Base-by-base conservation (phyloP, 2,888 invertebrate genomes). In the Clanis bilineata region DNA sequence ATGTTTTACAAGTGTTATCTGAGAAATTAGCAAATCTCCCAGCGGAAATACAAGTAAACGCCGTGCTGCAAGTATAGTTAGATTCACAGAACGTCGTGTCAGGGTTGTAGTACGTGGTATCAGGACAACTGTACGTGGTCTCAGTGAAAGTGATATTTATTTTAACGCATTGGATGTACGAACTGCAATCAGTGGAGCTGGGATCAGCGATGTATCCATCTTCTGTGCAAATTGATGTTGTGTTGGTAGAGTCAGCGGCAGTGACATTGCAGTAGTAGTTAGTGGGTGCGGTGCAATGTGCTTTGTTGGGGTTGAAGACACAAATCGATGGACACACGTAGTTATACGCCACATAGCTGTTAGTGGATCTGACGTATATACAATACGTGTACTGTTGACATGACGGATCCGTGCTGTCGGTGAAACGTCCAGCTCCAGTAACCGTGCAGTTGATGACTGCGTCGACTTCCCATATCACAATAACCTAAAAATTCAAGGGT, bases 331-430 rank as follows among this genome's bases (percentile, higher is more conserved):
- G 89, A 59, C 92, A 92, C n/a, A 77, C 77, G 70, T 89, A 90
- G 70, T 83, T 69, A 69, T 88, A 91, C 6, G 82, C 62, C 12
- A 81, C 1, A 62, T 79, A 90, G 23, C 72, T 65, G 41, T 61
- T 63, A n/a, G 61, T 76, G n/a, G 72, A 62, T 41, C 69, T 70
- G 61, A 71, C 66, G 62, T 72, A 79, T 41, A 85, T 77, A 66
- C 93, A 93, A 2, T 83, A 75, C 1, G 85, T 88, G 71, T 92
- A 93, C 66, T 85, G 86, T 65, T 83, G 69, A 69, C 92, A 92
- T 38, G 84, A 85, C 0, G 87, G 69, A 70, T 93, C 93, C 3
- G 61, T 69, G 0, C 82, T 70, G 62, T 92, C 85, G 0, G 86
- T 78, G 65, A 82, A 84, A 1, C 89, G 83, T 2, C 92, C 90